These are phyloP conservation scores for Dermatemys mawii DNA, from an alignment of 2,113 vertebrate genomes.

Conservation along the genomic window DNA sequence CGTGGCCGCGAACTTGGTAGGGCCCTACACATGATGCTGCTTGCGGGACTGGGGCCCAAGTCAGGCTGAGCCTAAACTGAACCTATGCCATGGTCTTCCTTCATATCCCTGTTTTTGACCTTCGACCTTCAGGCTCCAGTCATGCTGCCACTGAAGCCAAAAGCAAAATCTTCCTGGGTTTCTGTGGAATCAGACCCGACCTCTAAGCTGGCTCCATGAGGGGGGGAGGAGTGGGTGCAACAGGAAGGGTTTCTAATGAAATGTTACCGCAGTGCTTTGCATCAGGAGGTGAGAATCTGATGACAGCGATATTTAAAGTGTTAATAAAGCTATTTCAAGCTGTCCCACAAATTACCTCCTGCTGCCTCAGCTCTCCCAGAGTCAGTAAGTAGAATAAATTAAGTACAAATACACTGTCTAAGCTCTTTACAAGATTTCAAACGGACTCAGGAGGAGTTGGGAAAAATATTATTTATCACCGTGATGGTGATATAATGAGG, in stretches of 20 bases:
- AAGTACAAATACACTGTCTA: background rate
- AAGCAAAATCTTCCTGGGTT: background rate
- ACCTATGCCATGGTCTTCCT: background rate
- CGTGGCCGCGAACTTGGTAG: no score
- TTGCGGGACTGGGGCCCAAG: background rate
- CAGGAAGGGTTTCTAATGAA: background rate
- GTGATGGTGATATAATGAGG: background rate
- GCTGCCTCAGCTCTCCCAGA: background rate
- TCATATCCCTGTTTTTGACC: background rate
- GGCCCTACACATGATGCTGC: background rate
- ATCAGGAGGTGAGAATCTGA: background rate
- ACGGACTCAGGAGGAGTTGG: background rate
- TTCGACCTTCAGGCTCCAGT: background rate
- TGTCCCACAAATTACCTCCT: background rate
- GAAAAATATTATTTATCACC: conserved; percentile 34
- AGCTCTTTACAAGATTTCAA: background rate
- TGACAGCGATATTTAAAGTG: background rate
- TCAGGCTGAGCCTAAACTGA: background rate
- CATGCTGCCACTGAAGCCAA: accelerated
- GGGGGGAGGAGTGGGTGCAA: background rate
- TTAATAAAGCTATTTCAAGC: background rate
- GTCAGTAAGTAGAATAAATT: conserved; percentile 4
- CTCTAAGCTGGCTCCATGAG: accelerated
- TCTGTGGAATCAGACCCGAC: background rate
- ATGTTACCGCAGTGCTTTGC: background rate